Conservation (phyloP, 2,797 vertebrate genomes). For the Delichon dasypus region DNA sequence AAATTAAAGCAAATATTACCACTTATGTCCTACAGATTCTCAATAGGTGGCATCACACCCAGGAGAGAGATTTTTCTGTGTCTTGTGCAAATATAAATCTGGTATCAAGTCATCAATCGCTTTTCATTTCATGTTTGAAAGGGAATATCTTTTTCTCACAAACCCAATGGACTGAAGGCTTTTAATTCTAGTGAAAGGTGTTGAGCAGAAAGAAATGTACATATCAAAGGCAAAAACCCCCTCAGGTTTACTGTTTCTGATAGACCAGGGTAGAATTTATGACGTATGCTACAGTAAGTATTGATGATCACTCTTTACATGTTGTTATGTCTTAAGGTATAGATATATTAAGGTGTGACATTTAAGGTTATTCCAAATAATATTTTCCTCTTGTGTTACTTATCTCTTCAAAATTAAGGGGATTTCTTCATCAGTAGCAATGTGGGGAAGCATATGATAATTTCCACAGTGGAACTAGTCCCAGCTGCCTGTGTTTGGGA, state of each 20-base stretch:
- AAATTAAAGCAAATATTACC: neutral
- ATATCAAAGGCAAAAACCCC: neutral
- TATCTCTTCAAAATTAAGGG: neutral
- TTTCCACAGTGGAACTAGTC: neutral
- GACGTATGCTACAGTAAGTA: neutral
- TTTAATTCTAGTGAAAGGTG: neutral
- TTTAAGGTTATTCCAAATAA: neutral
- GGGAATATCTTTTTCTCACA: neutral
- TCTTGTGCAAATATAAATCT: neutral
- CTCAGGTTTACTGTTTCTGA: neutral
- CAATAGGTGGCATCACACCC: neutral
- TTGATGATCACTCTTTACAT: neutral
- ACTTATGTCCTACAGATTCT: neutral
- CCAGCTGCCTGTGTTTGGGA: neutral
- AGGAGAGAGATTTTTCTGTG: neutral
- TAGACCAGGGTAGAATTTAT: neutral
- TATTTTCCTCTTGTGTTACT: neutral
- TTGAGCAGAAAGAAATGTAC: neutral
- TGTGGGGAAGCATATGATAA: neutral
- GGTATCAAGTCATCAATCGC: fast-evolving
- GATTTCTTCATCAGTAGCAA: neutral
- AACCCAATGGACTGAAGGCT: neutral
- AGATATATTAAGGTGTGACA: neutral
- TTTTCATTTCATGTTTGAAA: neutral
- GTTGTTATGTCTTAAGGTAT: neutral